Evolutionary conservation across 2,113 vertebrate genomes (phyloP).

Genomic region (Raja brachyura): DNA sequence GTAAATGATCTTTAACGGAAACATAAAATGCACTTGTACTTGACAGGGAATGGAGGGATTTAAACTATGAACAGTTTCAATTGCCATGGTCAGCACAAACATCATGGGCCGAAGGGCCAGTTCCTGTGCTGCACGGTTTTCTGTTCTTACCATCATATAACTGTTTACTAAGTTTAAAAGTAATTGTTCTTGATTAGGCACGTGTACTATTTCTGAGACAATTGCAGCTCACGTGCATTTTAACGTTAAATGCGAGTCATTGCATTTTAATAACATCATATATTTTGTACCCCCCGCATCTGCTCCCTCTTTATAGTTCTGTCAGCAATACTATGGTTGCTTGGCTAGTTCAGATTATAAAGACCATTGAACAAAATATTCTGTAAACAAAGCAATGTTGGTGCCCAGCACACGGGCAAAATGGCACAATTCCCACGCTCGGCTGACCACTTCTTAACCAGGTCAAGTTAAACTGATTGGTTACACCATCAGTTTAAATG

Average conservation of each 20-base stretch:
- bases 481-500: background rate
- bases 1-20: background rate
- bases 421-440: background rate
- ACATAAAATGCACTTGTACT: background rate
- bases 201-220: background rate
- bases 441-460: no score
- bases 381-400: background rate
- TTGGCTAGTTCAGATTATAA: no score
- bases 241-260: background rate
- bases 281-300: background rate
- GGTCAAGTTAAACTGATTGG: background rate
- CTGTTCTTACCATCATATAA: background rate
- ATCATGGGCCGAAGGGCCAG: no score
- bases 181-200: constrained; percentile 14
- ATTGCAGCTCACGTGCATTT: background rate
- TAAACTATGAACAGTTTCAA: no score
- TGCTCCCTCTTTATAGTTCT: background rate
- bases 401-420: background rate
- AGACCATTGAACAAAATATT: constrained; percentile 9
- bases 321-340: background rate
- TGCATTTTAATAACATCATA: background rate
- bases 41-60: no score
- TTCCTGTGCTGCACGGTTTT: no score
- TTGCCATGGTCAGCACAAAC: no score
- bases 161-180: background rate